These are phyloP conservation scores for Dryocosmus kuriphilus DNA, from an alignment of 2,888 invertebrate species.

Conservation along the genomic window DNA sequence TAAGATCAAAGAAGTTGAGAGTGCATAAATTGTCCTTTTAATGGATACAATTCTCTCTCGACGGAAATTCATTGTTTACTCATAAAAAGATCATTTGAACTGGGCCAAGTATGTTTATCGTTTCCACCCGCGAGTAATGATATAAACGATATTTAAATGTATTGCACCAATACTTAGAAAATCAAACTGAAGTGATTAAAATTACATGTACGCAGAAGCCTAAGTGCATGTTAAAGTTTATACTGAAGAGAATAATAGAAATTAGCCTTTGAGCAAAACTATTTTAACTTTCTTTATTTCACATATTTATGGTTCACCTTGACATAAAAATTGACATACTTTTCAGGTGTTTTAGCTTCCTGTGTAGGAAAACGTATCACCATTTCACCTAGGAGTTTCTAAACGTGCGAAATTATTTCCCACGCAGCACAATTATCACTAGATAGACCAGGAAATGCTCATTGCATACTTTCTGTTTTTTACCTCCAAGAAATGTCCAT, in stretches of 20 bases:
- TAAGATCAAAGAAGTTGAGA: slow-evolving; percentile 46
- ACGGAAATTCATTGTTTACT: slow-evolving; percentile 32
- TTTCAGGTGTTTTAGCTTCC: background rate
- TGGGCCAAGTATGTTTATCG: background rate
- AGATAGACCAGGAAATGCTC: slow-evolving; percentile 30
- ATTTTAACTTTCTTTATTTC: slow-evolving; percentile 29
- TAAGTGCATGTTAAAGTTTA: background rate
- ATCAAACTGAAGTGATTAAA: background rate
- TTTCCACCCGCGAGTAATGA: background rate
- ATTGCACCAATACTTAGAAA: background rate
- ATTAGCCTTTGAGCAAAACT: slow-evolving; percentile 14
- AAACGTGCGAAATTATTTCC: slow-evolving; percentile 26
- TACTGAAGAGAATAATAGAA: background rate
- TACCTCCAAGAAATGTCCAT: background rate
- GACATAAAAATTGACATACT: slow-evolving; percentile 37
- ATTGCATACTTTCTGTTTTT: slow-evolving; percentile 11
- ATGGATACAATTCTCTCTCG: slow-evolving; percentile 25
- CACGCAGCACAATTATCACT: slow-evolving; percentile 27
- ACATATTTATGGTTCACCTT: slow-evolving; percentile 26
- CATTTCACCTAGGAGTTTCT: slow-evolving; percentile 29
- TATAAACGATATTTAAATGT: background rate
- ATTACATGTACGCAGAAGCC: background rate
- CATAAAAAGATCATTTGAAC: slow-evolving; percentile 10
- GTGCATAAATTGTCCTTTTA: slow-evolving; percentile 43
- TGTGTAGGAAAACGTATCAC: slow-evolving; percentile 14